Evolutionary conservation across 2,888 invertebrate genomes (phyloP), one percentile per base, ranked within the genome.

Genomic region (Drosophila paranaensis): DNA sequence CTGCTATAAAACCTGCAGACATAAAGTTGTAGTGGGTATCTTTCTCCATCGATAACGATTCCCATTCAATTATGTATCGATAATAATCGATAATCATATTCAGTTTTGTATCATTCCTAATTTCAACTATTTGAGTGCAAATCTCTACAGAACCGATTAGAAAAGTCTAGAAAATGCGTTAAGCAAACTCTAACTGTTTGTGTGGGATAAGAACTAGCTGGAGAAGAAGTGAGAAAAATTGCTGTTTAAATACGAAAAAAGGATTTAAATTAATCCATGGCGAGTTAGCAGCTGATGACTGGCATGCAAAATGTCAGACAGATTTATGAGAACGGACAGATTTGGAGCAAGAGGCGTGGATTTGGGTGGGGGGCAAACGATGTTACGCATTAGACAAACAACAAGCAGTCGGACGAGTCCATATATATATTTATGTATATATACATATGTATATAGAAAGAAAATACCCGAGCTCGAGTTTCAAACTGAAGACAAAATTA

Each of bases 301-400:
- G 88, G 89, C 90, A 82, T 89, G 87, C 76, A 86, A 90, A 89
- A 90, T 89, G 82, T 69, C 74, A 82, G 77, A 67, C 74, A 79
- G 90, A 88, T 89, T 87, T 90, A 87, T 79, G 84, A 74, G 75
- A 88, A 79, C 88, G 71, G 88, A 90, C 88, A 89, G 81, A 89
- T 89, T 85, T 89, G 82, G 88, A 89, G 90, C 88, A 87, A 68
- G 73, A 74, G 65, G 55, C 25, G 54, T 40, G 40, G 54, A 54
- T 54, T 43, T 66, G 46, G n/a, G 39, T 11, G n/a, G 33, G 56
- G 57, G 68, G 68, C 83, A 82, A 82, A 82, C 89, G 89, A 84
- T 84, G 89, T 84, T 84, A 89, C 88, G 85, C 89, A 85, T 85
- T 85, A 85, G 89, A 85, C 80, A 88, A 82, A 89, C 90, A 84